phyloP scores from a whole-genome alignment of 2,797 vertebrate species.

The Tragopan temminckii region DNA sequence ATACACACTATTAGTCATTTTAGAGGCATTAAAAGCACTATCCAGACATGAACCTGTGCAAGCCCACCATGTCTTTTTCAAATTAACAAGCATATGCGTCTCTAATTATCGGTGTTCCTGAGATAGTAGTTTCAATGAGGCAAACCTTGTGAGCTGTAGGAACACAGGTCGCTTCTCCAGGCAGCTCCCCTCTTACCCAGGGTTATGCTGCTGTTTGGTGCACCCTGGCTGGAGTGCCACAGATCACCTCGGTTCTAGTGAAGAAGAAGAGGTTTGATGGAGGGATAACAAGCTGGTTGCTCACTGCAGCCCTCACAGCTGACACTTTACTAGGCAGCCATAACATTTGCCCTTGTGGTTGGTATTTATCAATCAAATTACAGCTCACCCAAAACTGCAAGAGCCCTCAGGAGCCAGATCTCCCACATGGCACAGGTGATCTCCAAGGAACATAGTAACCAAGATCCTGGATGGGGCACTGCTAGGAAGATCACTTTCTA shows the following conservation, averaged over 20 bases:
- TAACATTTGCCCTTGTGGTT: background rate
- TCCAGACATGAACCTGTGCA: background rate
- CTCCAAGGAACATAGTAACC: background rate
- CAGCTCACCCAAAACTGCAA: background rate
- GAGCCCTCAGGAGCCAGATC: background rate
- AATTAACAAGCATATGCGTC: background rate
- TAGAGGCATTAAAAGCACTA: conserved; percentile 43
- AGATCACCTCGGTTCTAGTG: background rate
- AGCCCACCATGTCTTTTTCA: background rate
- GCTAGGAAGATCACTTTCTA: background rate
- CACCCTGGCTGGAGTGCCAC: background rate
- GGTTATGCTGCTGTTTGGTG: background rate
- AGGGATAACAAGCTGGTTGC: background rate
- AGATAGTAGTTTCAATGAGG: background rate
- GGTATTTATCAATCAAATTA: background rate
- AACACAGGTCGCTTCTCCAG: background rate
- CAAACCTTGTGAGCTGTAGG: background rate
- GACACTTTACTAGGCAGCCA: background rate
- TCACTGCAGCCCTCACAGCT: background rate
- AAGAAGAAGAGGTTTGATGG: background rate
- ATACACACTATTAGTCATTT: conserved; percentile 72
- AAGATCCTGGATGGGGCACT: background rate
- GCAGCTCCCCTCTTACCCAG: background rate
- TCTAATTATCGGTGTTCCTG: background rate
- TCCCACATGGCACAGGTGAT: background rate